Conservation (phyloP, 2,888 invertebrate genomes). For the Nudaria mundana region DNA sequence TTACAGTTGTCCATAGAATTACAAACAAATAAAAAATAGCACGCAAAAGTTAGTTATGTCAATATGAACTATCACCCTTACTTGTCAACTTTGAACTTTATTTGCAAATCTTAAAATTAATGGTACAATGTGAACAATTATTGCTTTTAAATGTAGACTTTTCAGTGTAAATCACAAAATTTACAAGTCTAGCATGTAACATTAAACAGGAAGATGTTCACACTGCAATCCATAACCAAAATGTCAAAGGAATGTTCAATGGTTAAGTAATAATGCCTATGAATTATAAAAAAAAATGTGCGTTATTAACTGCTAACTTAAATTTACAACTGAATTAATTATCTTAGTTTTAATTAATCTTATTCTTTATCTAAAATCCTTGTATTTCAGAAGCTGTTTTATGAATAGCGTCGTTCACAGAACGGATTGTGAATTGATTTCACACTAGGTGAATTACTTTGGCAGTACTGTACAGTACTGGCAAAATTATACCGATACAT, state of each 20-base stretch:
- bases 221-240: constrained; percentile 67
- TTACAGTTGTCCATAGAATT: constrained; percentile 66
- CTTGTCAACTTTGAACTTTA: constrained; percentile 77
- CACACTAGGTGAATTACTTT: constrained; percentile 75
- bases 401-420: constrained; percentile 76
- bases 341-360: constrained; percentile 74
- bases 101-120: constrained; percentile 74
- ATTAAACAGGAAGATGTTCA: constrained; percentile 36
- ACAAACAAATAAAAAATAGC: constrained; percentile 65
- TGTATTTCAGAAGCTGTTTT: constrained; percentile 74
- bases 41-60: constrained; percentile 66
- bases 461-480: constrained; percentile 75
- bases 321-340: constrained; percentile 78
- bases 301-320: constrained; percentile 78
- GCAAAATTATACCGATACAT: constrained; percentile 60
- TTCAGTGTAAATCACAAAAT: constrained; percentile 14
- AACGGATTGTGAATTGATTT: constrained; percentile 76
- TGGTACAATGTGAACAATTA: constrained; percentile 57
- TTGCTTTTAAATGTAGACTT: constrained; percentile 28
- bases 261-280: constrained; percentile 81
- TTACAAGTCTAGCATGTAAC: constrained; percentile 8
- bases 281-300: constrained; percentile 73
- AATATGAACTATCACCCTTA: constrained; percentile 76
- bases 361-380: constrained; percentile 69
- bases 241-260: constrained; percentile 79